Base-by-base conservation (phyloP, 2,797 vertebrate genomes). In the Enteromius trimaculatus region DNA sequence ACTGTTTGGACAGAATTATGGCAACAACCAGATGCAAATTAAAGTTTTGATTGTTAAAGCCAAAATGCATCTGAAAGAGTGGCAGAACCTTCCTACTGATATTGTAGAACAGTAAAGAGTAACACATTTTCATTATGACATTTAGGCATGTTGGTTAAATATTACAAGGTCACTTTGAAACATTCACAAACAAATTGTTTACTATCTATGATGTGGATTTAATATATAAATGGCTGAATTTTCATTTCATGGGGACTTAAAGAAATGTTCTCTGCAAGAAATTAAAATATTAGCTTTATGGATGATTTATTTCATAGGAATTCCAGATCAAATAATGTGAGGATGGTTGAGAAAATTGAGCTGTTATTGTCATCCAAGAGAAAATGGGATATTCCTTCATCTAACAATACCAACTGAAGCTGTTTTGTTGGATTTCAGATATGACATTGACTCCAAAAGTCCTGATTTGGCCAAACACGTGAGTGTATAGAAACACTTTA, bases 401-500 rank as follows among this genome's bases (percentile, higher is more conserved):
- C 23, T 47, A 47, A 77, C 29, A 51, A 37, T 34, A 37, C 39
- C 16, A 4, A 82, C 79, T n/a, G 19, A 49, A 26, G 13, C 23
- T 68, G 66, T 88, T 82, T 83, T 89, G 89, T 87, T 62, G 89
- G 76, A 86, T 93, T 94, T 86, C 94, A 99, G 97, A 88, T 98
- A 96, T 71, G 97, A 99, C 83, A 95, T 98, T 87, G 97, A 99
- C 89, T 98, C 97, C 49, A 98, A 97, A 94, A 98, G 97, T 92
- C 96, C 97, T 29, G 97, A 98, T 90, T 92, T 98, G 80, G 95
- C 96, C 85, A 99, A 98, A 91, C 97, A 99, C 21, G 97, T 99
- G 93, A 97, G 97, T 95, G 21, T 85, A 77, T 79, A 49, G 11
- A 14, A 42, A 31, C 21, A 8, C 71, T 60, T 21, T 44, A 39